These are phyloP conservation scores for Drosophila nigrodunni DNA, from an alignment of 1,140 invertebrate species.

Conservation along the genomic window DNA sequence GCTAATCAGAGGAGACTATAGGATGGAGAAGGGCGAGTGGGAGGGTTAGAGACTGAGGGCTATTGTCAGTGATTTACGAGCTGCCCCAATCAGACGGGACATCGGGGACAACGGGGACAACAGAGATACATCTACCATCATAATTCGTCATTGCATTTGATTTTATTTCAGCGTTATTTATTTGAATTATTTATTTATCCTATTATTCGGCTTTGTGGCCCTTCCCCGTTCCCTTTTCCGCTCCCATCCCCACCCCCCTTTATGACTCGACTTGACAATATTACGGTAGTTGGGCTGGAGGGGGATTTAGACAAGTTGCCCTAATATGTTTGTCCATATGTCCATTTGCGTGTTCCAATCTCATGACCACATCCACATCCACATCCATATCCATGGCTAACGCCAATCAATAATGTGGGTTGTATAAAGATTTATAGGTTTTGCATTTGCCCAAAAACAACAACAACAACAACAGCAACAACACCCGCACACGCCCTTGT, in stretches of 20 bases:
- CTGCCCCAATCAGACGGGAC: constrained; percentile 71
- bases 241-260: too few relatives aligned
- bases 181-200: constrained; percentile 81
- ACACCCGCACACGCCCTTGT: constrained; percentile 37
- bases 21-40: not conserved
- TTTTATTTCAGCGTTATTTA: constrained; percentile 81
- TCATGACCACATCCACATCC: constrained; percentile 21
- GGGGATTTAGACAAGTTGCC: constrained; percentile 34
- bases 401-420: constrained; percentile 81
- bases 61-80: constrained; percentile 79
- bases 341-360: constrained; percentile 70
- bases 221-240: too few relatives aligned
- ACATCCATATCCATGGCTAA: constrained; percentile 30
- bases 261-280: not conserved
- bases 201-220: constrained; percentile 49
- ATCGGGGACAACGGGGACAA: constrained; percentile 42
- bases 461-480: not conserved
- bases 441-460: constrained; percentile 54
- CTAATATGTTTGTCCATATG: constrained; percentile 64
- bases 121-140: constrained; percentile 53
- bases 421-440: constrained; percentile 84
- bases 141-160: constrained; percentile 82
- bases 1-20: constrained; percentile 56
- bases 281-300: not conserved
- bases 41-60: constrained; percentile 34